A percentile compares a stretch with the other conserved stretches of the same genome.
Evolutionary conservation across 2,888 invertebrate species (phyloP).

Genomic region (Drosophila villosipedis): DNA sequence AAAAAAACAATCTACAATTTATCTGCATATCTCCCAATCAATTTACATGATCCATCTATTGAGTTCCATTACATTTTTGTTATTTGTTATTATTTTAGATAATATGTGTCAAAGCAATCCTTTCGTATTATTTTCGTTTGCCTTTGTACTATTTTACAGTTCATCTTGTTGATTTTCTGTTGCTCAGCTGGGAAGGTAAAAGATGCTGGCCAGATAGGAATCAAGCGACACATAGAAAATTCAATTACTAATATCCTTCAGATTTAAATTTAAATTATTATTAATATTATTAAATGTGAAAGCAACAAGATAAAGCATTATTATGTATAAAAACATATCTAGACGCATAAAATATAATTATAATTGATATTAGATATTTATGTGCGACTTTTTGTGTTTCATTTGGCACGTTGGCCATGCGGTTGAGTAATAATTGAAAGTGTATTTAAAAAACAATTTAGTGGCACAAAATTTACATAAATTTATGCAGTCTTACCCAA

Average conservation of each 20-base stretch:
- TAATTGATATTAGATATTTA: constrained; percentile 36
- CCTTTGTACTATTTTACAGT: constrained; percentile 1
- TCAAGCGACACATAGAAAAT: constrained; percentile 28
- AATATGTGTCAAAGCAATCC: background rate
- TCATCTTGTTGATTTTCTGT: background rate
- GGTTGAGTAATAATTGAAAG: constrained; percentile 71
- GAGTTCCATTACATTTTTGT: too few species aligned
- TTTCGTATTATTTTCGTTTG: constrained; percentile 4
- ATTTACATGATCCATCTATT: background rate
- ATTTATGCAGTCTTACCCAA: constrained; percentile 56
- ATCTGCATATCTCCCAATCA: background rate
- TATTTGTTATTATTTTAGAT: background rate
- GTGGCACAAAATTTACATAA: constrained; percentile 71
- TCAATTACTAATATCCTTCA: constrained; percentile 50
- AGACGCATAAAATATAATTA: constrained; percentile 53
- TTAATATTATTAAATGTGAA: background rate
- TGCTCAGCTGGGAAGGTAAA: constrained; percentile 25
- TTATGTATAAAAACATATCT: background rate
- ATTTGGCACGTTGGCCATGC: constrained; percentile 20
- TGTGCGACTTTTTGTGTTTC: constrained; percentile 19
- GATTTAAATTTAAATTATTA: constrained; percentile 16
- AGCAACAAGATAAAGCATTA: background rate
- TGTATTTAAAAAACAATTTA: constrained; percentile 79
- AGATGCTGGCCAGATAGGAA: constrained; percentile 32
- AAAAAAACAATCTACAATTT: background rate